Percentiles rank a stretch among this genome's conserved stretches.
Evolutionary conservation across 2,888 invertebrate species (phyloP).

Genomic region (Xanthostigma xanthostigma): DNA sequence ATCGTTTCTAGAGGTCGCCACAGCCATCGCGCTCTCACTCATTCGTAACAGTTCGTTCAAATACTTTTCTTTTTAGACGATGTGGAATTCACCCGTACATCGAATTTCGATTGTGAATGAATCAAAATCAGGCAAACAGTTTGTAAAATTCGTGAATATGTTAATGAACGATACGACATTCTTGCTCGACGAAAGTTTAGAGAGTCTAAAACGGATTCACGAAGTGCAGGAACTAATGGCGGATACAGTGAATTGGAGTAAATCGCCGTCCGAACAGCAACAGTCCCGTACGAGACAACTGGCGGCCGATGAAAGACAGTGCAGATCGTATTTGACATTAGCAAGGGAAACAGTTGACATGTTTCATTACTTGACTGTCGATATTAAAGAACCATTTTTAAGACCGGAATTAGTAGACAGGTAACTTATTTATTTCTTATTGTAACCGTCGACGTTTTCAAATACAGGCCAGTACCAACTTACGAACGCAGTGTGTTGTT

Average conservation of each 20-base stretch:
- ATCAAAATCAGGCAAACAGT: conserved; percentile 80
- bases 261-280: conserved; percentile 49
- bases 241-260: conserved; percentile 50
- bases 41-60: too few relatives aligned
- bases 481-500: too few relatives aligned
- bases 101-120: conserved; percentile 77
- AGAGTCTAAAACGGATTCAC: conserved; percentile 77
- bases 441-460: too few relatives aligned
- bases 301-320: conserved; percentile 72
- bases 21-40: too few relatives aligned
- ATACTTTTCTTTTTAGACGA: conserved; percentile 27
- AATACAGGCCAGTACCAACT: too few relatives aligned
- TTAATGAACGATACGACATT: conserved; percentile 97
- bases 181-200: conserved; percentile 86
- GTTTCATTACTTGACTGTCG: conserved; percentile 91
- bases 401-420: conserved; percentile 79
- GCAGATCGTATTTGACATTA: conserved; percentile 78
- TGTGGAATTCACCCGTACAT: conserved; percentile 89
- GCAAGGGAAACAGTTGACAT: conserved; percentile 95
- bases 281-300: conserved; percentile 65
- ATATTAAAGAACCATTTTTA: conserved; percentile 89
- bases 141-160: conserved; percentile 95
- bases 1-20: too few relatives aligned
- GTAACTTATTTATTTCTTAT: not conserved
- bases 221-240: conserved; percentile 76